These are phyloP conservation scores for Dryadula phaetusa DNA, from an alignment of 2,888 invertebrate species.

Conservation along the genomic window DNA sequence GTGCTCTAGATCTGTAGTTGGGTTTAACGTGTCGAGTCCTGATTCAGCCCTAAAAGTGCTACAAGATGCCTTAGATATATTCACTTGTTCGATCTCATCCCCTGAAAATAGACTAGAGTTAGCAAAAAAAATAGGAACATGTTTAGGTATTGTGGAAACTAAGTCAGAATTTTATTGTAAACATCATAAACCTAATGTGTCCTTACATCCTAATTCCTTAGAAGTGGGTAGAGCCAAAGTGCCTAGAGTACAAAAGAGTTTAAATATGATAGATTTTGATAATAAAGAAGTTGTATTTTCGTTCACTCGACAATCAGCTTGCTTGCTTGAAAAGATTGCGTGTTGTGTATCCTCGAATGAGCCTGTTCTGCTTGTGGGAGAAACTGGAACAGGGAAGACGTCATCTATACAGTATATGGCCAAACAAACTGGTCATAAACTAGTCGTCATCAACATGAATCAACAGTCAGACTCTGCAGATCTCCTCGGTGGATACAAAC, in stretches of 20 bases:
- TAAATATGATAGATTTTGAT: constrained; percentile 69
- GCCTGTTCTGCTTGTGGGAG: constrained; percentile 97
- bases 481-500: constrained; percentile 98
- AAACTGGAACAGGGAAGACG: constrained; percentile 99
- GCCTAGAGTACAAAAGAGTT: constrained; percentile 68
- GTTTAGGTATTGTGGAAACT: constrained; percentile 91
- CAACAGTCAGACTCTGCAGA: constrained; percentile 99
- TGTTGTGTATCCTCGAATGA: constrained; percentile 93
- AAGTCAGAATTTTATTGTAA: constrained; percentile 92
- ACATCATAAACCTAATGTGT: constrained; percentile 91
- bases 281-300: constrained; percentile 87
- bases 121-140: constrained; percentile 90
- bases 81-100: constrained; percentile 91
- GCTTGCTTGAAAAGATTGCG: constrained; percentile 94
- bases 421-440: constrained; percentile 90
- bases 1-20: constrained; percentile 90
- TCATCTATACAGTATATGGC: constrained; percentile 97
- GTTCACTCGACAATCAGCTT: constrained; percentile 91
- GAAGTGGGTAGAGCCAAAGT: constrained; percentile 89
- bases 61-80: constrained; percentile 96
- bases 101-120: constrained; percentile 86
- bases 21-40: constrained; percentile 89
- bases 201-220: constrained; percentile 82
- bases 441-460: constrained; percentile 98
- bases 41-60: constrained; percentile 89